phyloP scores from a whole-genome alignment of 2,888 invertebrate species.

The Torymus texanus region DNA sequence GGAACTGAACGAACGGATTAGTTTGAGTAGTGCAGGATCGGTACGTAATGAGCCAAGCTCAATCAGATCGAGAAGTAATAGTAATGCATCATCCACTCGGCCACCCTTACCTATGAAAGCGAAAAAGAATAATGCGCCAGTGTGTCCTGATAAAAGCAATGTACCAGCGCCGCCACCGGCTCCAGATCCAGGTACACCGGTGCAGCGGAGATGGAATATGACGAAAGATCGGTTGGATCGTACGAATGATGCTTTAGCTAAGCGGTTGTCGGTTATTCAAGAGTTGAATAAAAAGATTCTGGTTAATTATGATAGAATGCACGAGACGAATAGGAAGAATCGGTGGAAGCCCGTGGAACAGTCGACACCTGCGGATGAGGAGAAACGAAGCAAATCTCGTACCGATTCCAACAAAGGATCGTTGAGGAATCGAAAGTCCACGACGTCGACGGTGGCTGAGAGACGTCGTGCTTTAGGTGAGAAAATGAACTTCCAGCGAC shows the following conservation, averaged over 20 bases:
- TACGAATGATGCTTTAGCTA: slow-evolving; percentile 70
- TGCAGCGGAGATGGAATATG: slow-evolving; percentile 63
- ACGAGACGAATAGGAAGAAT: slow-evolving; percentile 55
- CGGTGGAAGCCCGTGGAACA: slow-evolving; percentile 31
- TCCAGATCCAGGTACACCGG: slow-evolving; percentile 52
- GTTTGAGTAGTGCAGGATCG: slow-evolving; percentile 69
- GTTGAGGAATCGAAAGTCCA: background rate
- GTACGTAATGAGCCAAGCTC: slow-evolving; percentile 6
- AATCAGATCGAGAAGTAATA: background rate
- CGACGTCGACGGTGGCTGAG: slow-evolving; percentile 5
- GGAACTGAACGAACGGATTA: slow-evolving; percentile 73
- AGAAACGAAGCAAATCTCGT: background rate
- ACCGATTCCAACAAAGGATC: background rate
- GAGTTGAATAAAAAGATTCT: slow-evolving; percentile 72
- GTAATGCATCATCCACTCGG: background rate
- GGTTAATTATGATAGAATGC: slow-evolving; percentile 70
- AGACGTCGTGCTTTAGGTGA: slow-evolving; percentile 26
- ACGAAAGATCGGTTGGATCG: slow-evolving; percentile 66
- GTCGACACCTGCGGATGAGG: too few relatives aligned
- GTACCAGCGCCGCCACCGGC: too few relatives aligned
- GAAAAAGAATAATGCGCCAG: background rate
- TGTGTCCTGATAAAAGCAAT: background rate
- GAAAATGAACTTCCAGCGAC: slow-evolving; percentile 35
- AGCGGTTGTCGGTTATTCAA: slow-evolving; percentile 70
- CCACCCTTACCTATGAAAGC: background rate